Evolutionary conservation across 2,113 vertebrate genomes (phyloP).

Genomic region (Lophochroa leadbeateri): DNA sequence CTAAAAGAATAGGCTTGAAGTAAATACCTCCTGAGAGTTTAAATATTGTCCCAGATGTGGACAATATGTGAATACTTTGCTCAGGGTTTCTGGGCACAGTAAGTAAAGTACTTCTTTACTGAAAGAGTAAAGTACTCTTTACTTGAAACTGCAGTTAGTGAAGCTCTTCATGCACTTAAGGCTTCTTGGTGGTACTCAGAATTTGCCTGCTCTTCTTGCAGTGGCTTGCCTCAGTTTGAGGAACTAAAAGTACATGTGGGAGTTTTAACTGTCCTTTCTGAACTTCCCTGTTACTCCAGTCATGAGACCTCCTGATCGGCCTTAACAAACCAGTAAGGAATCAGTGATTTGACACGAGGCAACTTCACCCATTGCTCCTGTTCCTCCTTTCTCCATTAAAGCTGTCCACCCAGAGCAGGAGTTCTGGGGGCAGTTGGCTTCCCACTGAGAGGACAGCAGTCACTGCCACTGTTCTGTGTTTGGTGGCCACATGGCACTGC

Average conservation of each 20-base stretch:
- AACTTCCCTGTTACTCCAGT: not conserved
- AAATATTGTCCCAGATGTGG: not conserved
- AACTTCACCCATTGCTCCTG: not conserved
- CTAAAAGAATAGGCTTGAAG: not conserved
- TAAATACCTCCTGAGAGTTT: not conserved
- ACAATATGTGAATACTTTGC: not conserved
- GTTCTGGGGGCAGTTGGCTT: not conserved
- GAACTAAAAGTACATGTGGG: not conserved
- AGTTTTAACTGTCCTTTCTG: not conserved
- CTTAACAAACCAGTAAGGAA: not conserved
- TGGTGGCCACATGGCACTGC: no score
- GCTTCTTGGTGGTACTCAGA: not conserved
- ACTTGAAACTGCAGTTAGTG: not conserved
- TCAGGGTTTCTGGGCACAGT: not conserved
- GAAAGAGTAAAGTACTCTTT: not conserved
- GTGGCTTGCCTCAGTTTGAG: not conserved
- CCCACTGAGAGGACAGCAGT: not conserved
- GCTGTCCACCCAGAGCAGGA: not conserved
- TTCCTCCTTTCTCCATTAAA: not conserved
- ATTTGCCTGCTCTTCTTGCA: not conserved
- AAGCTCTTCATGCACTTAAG: not conserved
- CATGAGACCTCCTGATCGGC: not conserved
- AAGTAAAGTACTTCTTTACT: not conserved
- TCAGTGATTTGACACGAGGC: not conserved
- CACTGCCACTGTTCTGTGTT: not conserved